phyloP scores from a whole-genome alignment of 2,113 vertebrate genomes.

The Heterotis niloticus region DNA sequence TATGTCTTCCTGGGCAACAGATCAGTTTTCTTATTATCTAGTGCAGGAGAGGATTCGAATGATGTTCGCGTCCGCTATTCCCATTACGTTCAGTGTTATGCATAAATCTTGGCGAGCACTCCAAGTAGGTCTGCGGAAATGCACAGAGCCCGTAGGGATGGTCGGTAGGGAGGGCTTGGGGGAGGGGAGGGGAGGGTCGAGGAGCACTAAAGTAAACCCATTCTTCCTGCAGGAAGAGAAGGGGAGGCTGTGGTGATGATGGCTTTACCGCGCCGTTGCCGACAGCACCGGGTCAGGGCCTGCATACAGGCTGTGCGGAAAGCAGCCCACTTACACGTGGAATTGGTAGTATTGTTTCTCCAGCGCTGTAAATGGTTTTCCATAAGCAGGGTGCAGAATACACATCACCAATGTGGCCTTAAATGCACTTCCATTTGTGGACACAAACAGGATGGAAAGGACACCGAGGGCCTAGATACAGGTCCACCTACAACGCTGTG shows the following conservation, averaged over 20 bases:
- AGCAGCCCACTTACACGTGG: not conserved
- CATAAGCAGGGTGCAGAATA: not conserved
- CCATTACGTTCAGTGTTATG: not conserved
- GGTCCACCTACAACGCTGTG: no score
- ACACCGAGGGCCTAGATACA: no score
- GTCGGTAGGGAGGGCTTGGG: not conserved
- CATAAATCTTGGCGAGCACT: not conserved
- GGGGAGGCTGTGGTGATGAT: not conserved
- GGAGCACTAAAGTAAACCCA: slow-evolving; percentile 15
- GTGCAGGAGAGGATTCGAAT: not conserved
- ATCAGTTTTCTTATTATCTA: not conserved
- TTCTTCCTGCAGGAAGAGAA: slow-evolving; percentile 18
- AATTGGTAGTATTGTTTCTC: not conserved
- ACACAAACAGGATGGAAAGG: not conserved
- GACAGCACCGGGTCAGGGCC: not conserved
- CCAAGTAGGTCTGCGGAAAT: not conserved
- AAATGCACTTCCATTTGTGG: not conserved
- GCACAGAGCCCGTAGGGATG: not conserved
- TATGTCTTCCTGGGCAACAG: slow-evolving; percentile 12
- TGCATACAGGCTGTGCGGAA: not conserved
- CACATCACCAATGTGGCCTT: not conserved
- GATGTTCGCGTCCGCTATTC: not conserved
- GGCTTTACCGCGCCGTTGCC: not conserved
- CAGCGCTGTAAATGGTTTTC: not conserved
- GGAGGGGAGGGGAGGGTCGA: not conserved